Evolutionary conservation across 2,888 invertebrate genomes (phyloP).

Genomic region (Caradrina clavipalpis): DNA sequence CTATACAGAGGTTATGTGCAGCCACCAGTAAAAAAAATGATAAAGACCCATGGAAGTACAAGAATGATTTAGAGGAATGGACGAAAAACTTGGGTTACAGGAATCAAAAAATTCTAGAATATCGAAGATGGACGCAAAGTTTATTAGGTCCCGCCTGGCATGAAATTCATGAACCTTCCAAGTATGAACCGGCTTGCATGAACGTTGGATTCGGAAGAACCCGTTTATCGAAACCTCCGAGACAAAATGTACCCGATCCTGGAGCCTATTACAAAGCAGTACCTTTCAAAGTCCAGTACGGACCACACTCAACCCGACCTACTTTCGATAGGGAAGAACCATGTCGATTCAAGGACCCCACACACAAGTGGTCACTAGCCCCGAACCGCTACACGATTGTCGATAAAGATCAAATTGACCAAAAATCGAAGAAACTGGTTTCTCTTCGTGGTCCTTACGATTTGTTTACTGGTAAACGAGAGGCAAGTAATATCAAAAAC

Average conservation of each 20-base stretch:
- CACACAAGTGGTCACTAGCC: constrained; percentile 80
- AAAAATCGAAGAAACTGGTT: constrained; percentile 80
- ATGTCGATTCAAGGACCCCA: constrained; percentile 80
- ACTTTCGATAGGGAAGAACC: constrained; percentile 81
- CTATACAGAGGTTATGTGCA: constrained; percentile 72
- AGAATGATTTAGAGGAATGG: constrained; percentile 84
- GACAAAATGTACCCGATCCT: constrained; percentile 75
- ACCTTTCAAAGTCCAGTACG: constrained; percentile 79
- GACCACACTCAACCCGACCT: constrained; percentile 78
- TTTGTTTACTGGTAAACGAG: constrained; percentile 88
- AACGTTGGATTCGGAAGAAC: constrained; percentile 83
- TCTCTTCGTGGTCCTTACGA: constrained; percentile 85
- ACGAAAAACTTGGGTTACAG: constrained; percentile 83
- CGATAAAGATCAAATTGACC: constrained; percentile 80
- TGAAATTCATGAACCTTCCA: constrained; percentile 61
- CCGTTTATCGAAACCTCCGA: constrained; percentile 66
- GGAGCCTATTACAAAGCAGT: constrained; percentile 79
- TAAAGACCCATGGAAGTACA: constrained; percentile 83
- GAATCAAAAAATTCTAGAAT: constrained; percentile 78
- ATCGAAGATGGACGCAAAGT: constrained; percentile 73
- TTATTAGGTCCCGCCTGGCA: constrained; percentile 84
- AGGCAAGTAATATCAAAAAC: constrained; percentile 88
- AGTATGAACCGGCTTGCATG: constrained; percentile 75
- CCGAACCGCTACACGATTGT: constrained; percentile 81
- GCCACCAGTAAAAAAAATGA: constrained; percentile 67